Evolutionary conservation across 2,113 vertebrate genomes (phyloP), one percentile per base, ranked within the genome.

Genomic region (Bubo blakistoni): DNA sequence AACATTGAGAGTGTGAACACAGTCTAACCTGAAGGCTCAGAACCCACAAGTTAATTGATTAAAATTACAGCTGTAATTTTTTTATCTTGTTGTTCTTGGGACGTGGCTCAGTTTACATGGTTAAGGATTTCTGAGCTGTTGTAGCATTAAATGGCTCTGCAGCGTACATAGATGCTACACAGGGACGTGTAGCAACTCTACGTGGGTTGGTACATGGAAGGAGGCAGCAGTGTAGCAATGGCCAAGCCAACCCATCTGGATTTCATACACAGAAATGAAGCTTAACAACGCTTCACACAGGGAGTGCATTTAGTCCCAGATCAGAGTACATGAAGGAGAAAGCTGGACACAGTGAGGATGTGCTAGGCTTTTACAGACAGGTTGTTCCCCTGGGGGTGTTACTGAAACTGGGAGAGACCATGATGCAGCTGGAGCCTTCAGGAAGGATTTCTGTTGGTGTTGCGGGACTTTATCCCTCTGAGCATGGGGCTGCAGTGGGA

Each of bases 171-270:
- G 32, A 4, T 25, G 20, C 44, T n/a, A 2, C 26, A 6, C 44
- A 10, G 78, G 29, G 32, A 8, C 72, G 17, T 46, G 16, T 42
- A 42, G 40, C n/a, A 69, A 5, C 27, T 20, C 32, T 42, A 4
- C 2, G 1, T 7, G 25, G 58, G 15, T 32, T 5, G 0, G 49
- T 3, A 3, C 13, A 2, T 5, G n/a, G 63, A 51, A 86, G 54
- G n/a, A 82, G 57, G 12, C 54, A 47, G 52, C 70, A 79, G n/a
- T 5, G 44, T 2, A 65, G 54, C 1, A 2, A 34, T 13, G 42
- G 63, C 71, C 63, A 62, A 57, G 24, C 58, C 80, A 77, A 9
- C 26, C 10, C 47, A 12, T 16, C 80, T 54, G 72, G 44, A 36
- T 55, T 61, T 65, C 95, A 73, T 6, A 1, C 8, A 18, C 1